phyloP scores from a whole-genome alignment of 2,888 invertebrate genomes.

The Dolichomitus sp. region DNA sequence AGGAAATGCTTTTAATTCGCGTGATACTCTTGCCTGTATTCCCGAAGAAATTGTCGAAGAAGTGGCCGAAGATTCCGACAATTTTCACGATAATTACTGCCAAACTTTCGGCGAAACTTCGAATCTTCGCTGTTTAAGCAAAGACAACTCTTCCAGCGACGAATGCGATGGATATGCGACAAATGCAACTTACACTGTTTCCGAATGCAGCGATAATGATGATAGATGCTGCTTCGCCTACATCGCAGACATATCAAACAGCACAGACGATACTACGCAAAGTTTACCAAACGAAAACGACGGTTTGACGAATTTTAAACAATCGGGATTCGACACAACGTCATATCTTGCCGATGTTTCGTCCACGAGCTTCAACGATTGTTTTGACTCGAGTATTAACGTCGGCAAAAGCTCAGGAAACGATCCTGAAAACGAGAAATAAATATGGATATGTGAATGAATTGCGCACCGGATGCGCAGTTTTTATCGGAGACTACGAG shows the following conservation, averaged over 20 bases:
- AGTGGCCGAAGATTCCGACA: neutral
- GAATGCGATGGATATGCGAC: slow-evolving; percentile 46
- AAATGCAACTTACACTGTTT: slow-evolving; percentile 71
- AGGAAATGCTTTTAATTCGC: slow-evolving; percentile 17
- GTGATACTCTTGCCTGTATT: slow-evolving; percentile 35
- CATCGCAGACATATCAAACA: slow-evolving; percentile 72
- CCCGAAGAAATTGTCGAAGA: slow-evolving; percentile 57
- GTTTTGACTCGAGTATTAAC: neutral
- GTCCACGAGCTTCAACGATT: slow-evolving; percentile 11
- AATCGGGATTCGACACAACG: slow-evolving; percentile 57
- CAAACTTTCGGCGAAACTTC: neutral
- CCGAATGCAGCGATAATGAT: slow-evolving; percentile 64
- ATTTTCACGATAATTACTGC: neutral
- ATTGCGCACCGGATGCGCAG: neutral
- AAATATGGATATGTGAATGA: neutral
- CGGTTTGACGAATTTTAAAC: slow-evolving; percentile 22
- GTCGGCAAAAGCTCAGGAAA: neutral
- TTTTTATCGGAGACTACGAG: slow-evolving; percentile 26
- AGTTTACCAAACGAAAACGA: slow-evolving; percentile 26
- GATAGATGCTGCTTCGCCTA: slow-evolving; percentile 62
- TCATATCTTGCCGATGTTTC: slow-evolving; percentile 72
- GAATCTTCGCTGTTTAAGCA: neutral
- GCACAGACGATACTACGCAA: slow-evolving; percentile 59
- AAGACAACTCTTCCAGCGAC: neutral
- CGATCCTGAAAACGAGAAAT: neutral